A percentile compares a stretch with the other conserved stretches of the same genome.
Conservation (phyloP, 1,140 invertebrate species). For the Cardiocondyla obscurior region DNA sequence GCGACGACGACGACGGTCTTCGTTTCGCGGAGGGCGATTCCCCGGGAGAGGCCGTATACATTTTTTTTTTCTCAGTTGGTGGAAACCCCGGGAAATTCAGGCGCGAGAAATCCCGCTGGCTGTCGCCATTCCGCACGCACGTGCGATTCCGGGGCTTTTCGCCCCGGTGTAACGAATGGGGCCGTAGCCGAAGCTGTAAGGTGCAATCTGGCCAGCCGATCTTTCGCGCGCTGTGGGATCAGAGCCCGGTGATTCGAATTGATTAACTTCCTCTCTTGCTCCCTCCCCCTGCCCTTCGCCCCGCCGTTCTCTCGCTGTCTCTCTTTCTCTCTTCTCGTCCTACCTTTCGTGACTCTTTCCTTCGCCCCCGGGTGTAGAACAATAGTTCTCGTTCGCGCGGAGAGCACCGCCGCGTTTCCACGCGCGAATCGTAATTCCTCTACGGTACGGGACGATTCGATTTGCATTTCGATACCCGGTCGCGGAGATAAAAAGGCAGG, state of each 20-base stretch:
- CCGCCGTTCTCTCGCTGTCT: background rate
- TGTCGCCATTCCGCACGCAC: constrained; percentile 60
- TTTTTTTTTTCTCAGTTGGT: constrained; percentile 6
- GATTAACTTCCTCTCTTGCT: constrained; percentile 60
- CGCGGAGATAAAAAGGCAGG: constrained; percentile 34
- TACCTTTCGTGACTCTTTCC: background rate
- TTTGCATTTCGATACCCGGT: constrained; percentile 53
- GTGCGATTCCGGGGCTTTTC: constrained; percentile 49
- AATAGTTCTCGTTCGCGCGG: constrained; percentile 38
- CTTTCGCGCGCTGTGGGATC: constrained; percentile 55
- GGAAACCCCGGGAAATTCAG: constrained; percentile 58
- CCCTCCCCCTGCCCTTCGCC: background rate
- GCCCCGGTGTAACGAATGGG: constrained; percentile 19
- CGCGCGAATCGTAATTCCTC: constrained; percentile 50
- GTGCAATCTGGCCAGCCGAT: constrained; percentile 65
- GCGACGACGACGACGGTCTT: constrained; percentile 4
- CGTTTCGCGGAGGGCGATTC: constrained; percentile 32
- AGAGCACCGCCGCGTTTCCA: constrained; percentile 30
- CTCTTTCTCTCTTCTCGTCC: background rate
- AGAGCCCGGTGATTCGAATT: constrained; percentile 65
- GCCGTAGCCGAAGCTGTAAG: constrained; percentile 40
- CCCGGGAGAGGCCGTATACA: constrained; percentile 60
- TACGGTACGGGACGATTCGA: constrained; percentile 33
- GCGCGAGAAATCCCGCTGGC: constrained; percentile 39
- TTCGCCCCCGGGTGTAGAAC: constrained; percentile 15